Percentiles rank a stretch among this genome's conserved stretches.
These are phyloP conservation scores for Cyclina sinensis DNA, from an alignment of 1,140 invertebrate species.

Conservation along the genomic window DNA sequence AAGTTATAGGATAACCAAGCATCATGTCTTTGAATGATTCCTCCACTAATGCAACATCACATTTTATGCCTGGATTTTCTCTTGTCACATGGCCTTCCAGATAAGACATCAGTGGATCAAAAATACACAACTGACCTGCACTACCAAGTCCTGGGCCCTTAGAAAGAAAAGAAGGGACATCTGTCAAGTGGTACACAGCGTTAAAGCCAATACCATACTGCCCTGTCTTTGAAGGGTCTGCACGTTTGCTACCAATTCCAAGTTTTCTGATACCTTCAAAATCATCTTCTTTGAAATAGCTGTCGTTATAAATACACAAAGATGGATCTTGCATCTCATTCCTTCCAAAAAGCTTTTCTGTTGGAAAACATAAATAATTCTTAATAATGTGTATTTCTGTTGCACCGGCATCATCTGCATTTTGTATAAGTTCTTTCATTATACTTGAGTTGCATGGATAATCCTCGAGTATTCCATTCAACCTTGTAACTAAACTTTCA, in stretches of 20 bases:
- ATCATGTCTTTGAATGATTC: conserved; percentile 72
- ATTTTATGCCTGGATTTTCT: conserved; percentile 75
- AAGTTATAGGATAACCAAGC: conserved; percentile 66
- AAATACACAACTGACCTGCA: conserved; percentile 75
- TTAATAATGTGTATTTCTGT: conserved; percentile 81
- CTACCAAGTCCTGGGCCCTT: conserved; percentile 67
- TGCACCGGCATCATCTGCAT: conserved; percentile 87
- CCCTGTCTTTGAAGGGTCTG: conserved; percentile 77
- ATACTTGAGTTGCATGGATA: conserved; percentile 79
- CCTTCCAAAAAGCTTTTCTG: conserved; percentile 68
- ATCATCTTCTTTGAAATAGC: conserved; percentile 80
- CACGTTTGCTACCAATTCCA: conserved; percentile 77
- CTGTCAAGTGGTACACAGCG: conserved; percentile 84
- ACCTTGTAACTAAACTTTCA: conserved; percentile 77
- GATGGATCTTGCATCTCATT: conserved; percentile 80
- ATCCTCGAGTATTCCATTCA: conserved; percentile 75
- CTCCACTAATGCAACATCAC: conserved; percentile 57
- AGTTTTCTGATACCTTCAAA: conserved; percentile 80
- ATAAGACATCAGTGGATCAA: conserved; percentile 83
- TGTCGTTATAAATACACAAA: conserved; percentile 81
- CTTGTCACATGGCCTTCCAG: conserved; percentile 75
- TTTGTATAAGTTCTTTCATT: conserved; percentile 80
- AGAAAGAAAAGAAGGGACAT: conserved; percentile 81
- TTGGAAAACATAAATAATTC: conserved; percentile 72
- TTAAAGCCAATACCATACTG: conserved; percentile 84